Evolutionary conservation across 2,797 vertebrate genomes (phyloP), one percentile per base, ranked within the genome.

Genomic region (Neostethus bicornis): DNA sequence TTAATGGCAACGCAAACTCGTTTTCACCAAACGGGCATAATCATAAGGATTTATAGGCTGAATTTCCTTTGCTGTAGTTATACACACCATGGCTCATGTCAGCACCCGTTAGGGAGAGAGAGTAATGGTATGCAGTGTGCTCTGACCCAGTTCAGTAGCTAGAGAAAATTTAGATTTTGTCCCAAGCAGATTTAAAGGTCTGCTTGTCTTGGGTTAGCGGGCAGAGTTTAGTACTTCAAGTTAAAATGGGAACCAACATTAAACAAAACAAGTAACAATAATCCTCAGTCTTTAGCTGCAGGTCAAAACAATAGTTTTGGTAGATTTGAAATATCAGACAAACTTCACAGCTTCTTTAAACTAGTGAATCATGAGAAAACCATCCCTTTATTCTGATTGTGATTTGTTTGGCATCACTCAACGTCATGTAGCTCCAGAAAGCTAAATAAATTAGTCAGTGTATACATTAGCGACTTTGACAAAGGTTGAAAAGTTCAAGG

Each of bases 141-240:
- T 71, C 51, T 84, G 84, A 80, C 68, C 66, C 60, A 67, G 52
- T 79, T 69, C 61, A 61, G 47, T 59, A 28, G 62, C 42, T 34
- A 28, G 8, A 61, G 57, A 61, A 38, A 12, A 71, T 56, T 66
- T 51, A 64, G 7, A 25, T 64, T 53, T 25, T 32, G 60, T 38
- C 39, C 31, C 9, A 26, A 13, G 58, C 35, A 38, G 42, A 31
- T 55, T 61, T 51, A 39, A 48, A 58, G 51, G 31, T 57, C 65
- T 69, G 44, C 39, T 43, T n/a, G 45, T 4, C 44, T 37, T 28
- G 32, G 50, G 52, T 66, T 31, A 50, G 61, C 24, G 25, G 51
- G 11, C 31, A 16, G 8, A 19, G 26, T 46, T n/a, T 10, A 10
- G 10, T 2, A 3, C 16, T 35, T 24, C 20, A 11, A 28, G 34